Percentiles rank a stretch among this genome's conserved stretches.
Conservation (phyloP, 2,797 vertebrate genomes). For the Cuculus canorus region DNA sequence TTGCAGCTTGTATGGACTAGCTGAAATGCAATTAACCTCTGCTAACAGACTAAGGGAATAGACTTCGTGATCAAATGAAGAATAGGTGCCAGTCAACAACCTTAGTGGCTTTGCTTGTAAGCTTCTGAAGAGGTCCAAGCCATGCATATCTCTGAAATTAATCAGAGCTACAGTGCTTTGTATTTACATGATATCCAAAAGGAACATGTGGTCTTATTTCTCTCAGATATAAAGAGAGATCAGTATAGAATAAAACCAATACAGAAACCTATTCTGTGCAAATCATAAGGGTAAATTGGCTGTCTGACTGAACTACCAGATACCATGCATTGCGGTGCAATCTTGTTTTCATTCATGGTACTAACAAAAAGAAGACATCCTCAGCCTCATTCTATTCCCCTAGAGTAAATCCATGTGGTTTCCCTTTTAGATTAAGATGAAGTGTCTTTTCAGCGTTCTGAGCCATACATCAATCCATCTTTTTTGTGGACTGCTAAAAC, state of each 20-base stretch:
- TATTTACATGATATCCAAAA: slow-evolving; percentile 1
- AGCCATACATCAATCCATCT: neutral
- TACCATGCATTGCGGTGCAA: neutral
- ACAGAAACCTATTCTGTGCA: neutral
- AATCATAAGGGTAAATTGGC: neutral
- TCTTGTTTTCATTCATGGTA: neutral
- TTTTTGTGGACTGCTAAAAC: neutral
- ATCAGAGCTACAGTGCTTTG: neutral
- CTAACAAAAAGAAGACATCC: neutral
- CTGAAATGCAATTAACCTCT: slow-evolving; percentile 10
- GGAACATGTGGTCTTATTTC: neutral
- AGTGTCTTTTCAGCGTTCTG: neutral
- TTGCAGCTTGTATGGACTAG: slow-evolving; percentile 1
- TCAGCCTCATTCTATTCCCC: slow-evolving; percentile 5
- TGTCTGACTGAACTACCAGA: neutral
- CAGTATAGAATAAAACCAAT: neutral
- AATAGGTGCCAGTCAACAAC: neutral
- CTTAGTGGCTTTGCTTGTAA: neutral
- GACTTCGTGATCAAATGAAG: neutral
- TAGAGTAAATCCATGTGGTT: neutral
- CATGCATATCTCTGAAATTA: neutral
- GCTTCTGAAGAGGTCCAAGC: neutral
- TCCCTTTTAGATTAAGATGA: slow-evolving; percentile 19
- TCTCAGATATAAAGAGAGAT: slow-evolving; percentile 11
- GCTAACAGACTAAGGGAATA: neutral